These are phyloP conservation scores for Rhynchopsitta pachyrhyncha DNA, from an alignment of 2,113 vertebrate genomes.

Conservation along the genomic window DNA sequence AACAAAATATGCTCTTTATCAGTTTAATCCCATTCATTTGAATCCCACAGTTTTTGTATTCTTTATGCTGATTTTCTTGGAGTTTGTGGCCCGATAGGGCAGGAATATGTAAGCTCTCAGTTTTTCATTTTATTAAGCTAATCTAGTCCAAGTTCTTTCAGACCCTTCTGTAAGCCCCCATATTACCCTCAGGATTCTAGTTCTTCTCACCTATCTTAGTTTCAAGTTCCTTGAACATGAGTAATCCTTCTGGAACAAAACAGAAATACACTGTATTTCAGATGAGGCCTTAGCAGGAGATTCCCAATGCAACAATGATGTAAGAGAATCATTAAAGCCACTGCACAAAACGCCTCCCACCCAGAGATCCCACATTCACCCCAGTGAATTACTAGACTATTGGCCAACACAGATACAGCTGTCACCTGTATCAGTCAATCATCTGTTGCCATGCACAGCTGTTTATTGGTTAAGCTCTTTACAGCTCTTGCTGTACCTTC, in stretches of 20 bases:
- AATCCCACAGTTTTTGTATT: not conserved
- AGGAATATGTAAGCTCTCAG: not conserved
- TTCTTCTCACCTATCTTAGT: not conserved
- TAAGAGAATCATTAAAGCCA: not conserved
- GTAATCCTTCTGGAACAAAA: not conserved
- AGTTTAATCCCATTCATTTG: not conserved
- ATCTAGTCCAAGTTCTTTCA: not conserved
- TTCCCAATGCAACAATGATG: not conserved
- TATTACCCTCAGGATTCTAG: not conserved
- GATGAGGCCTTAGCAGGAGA: not conserved
- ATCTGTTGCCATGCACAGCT: not conserved
- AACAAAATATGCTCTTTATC: not conserved
- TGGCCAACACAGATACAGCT: not conserved
- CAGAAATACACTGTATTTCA: not conserved
- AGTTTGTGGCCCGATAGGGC: not conserved
- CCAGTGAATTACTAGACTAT: fast-evolving
- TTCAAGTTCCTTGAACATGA: not conserved
- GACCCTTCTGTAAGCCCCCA: not conserved
- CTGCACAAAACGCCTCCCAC: not conserved
- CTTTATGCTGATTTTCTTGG: not conserved
- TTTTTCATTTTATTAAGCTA: not conserved
- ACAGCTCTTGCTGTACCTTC: not conserved
- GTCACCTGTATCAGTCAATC: not conserved
- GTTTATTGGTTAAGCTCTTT: not conserved
- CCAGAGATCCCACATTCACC: not conserved